Conservation (phyloP, 2,888 invertebrate species). For the Ceraclea dissimilis region DNA sequence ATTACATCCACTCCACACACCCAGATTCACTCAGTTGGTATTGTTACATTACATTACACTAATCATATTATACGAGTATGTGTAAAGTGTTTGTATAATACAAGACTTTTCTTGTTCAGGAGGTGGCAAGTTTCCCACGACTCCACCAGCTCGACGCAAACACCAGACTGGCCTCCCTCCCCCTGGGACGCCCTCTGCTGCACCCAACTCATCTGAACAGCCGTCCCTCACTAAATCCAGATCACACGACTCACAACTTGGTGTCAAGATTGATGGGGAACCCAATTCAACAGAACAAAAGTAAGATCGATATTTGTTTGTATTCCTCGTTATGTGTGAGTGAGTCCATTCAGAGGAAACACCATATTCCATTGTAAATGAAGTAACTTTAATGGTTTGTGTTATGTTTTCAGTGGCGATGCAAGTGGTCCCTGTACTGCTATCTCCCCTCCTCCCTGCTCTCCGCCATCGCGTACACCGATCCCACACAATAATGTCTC, state of each 20-base stretch:
- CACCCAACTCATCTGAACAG: conserved; percentile 59
- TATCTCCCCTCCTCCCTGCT: conserved; percentile 1
- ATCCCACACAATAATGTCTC: conserved; percentile 5
- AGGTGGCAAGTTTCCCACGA: conserved; percentile 65
- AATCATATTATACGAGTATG: no score
- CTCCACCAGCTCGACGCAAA: conserved; percentile 74
- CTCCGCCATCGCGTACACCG: neutral
- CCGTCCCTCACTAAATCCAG: conserved; percentile 77
- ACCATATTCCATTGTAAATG: no score
- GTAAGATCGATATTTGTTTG: conserved; percentile 27
- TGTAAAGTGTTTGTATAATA: no score
- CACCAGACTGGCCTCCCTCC: conserved; percentile 63
- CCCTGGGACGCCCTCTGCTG: conserved; percentile 76
- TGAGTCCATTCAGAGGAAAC: no score
- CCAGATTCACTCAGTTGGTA: no score
- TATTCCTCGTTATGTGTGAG: neutral
- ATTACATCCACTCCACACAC: no score
- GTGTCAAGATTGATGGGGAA: conserved; percentile 50
- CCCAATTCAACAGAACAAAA: conserved; percentile 36
- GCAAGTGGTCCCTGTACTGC: conserved; percentile 1
- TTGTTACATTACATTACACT: no score
- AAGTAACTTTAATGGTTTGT: no score
- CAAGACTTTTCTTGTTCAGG: neutral
- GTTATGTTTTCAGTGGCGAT: neutral
- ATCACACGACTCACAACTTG: conserved; percentile 86